Percentiles rank a stretch among this genome's conserved stretches.
phyloP scores from a whole-genome alignment of 2,888 invertebrate species.

The Spodoptera picta region DNA sequence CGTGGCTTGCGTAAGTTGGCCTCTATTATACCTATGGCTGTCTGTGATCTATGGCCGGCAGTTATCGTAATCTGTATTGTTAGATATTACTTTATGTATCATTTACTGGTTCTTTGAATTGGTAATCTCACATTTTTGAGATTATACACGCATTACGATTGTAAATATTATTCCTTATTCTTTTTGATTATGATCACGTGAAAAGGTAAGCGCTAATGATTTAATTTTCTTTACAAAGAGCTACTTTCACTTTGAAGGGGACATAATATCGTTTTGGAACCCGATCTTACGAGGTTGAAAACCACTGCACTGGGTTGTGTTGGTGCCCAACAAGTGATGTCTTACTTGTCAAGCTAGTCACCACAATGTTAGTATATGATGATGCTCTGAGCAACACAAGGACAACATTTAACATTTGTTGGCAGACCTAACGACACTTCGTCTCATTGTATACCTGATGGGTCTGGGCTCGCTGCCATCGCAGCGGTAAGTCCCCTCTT shows the following conservation, averaged over 20 bases:
- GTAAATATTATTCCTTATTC: slow-evolving; percentile 3
- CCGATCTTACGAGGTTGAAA: too few relatives aligned
- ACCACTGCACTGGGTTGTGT: too few relatives aligned
- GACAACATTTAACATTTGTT: neutral
- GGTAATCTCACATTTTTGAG: slow-evolving; percentile 14
- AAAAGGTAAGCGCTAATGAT: too few relatives aligned
- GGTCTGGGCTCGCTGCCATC: too few relatives aligned
- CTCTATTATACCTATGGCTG: slow-evolving; percentile 2
- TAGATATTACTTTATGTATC: slow-evolving; percentile 16
- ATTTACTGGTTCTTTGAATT: slow-evolving; percentile 7
- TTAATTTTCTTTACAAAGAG: too few relatives aligned
- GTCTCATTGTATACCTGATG: slow-evolving; percentile 86
- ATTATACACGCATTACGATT: neutral
- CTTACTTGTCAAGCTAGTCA: too few relatives aligned
- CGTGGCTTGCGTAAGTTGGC: slow-evolving; percentile 2
- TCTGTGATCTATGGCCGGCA: neutral
- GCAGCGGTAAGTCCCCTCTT: too few relatives aligned
- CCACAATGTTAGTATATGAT: too few relatives aligned
- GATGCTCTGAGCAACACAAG: too few relatives aligned
- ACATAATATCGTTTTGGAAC: too few relatives aligned
- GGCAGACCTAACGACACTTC: slow-evolving; percentile 70
- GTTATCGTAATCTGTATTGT: slow-evolving; percentile 27
- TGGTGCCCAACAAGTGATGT: too few relatives aligned
- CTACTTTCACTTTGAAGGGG: too few relatives aligned
- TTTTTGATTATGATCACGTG: slow-evolving; percentile 6